Evolutionary conservation across 2,113 vertebrate genomes (phyloP).

Genomic region (Ceyx margarethae): DNA sequence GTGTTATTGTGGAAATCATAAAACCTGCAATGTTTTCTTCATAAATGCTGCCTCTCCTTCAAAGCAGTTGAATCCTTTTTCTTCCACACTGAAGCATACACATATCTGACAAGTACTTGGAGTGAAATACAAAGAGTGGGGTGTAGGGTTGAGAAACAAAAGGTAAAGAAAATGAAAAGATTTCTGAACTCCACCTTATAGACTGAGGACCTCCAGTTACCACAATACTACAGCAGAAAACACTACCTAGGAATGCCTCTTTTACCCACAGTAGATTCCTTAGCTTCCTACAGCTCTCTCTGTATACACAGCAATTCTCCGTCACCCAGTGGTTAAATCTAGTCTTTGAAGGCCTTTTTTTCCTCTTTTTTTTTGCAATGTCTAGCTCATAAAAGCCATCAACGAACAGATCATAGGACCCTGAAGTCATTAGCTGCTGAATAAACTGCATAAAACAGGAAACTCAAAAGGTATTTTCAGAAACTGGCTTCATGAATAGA

Average conservation of each 20-base stretch:
- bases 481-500: background rate
- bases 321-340: background rate
- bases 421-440: background rate
- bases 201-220: background rate
- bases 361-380: background rate
- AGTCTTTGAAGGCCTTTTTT: background rate
- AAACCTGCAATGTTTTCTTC: background rate
- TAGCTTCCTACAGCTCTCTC: too few species aligned
- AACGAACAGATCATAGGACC: accelerated
- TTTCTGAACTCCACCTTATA: background rate
- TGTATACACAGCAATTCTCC: background rate
- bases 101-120: background rate
- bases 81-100: background rate
- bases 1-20: background rate
- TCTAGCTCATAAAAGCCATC: background rate
- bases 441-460: background rate
- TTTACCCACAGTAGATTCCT: background rate
- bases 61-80: background rate
- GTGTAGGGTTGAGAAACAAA: background rate
- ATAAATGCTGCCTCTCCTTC: background rate
- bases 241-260: background rate
- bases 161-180: background rate
- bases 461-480: background rate
- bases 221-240: background rate
- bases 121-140: background rate